Evolutionary conservation across 2,888 invertebrate species (phyloP).

Genomic region (Drosophila anomalata): DNA sequence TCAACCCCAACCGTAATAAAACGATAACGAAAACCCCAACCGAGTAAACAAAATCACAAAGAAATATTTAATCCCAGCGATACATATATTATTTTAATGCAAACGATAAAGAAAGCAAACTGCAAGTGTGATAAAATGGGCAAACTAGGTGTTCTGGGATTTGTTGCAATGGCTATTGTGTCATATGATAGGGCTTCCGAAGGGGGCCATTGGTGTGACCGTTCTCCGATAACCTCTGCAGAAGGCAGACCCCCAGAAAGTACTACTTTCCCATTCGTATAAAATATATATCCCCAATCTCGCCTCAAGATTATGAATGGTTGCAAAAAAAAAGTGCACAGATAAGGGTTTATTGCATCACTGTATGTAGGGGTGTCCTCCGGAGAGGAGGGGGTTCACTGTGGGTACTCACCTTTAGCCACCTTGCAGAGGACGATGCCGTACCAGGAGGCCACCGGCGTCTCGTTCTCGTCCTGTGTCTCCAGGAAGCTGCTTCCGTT

Average conservation of each 20-base stretch:
- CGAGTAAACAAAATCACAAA: conserved; percentile 6
- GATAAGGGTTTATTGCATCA: conserved; percentile 1
- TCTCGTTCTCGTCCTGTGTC: conserved; percentile 82
- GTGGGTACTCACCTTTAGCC: conserved; percentile 86
- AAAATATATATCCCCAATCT: background rate
- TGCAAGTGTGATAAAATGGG: background rate
- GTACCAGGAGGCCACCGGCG: conserved; percentile 85
- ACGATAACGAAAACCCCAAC: background rate
- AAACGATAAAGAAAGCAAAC: conserved; percentile 5
- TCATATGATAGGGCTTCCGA: background rate
- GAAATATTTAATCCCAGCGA: conserved; percentile 4
- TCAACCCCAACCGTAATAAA: background rate
- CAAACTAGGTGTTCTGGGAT: background rate
- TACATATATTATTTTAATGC: conserved; percentile 7
- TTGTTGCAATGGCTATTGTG: background rate
- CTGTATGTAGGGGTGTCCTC: background rate
- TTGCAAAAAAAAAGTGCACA: background rate
- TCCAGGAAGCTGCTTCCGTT: conserved; percentile 72
- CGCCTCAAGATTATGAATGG: background rate
- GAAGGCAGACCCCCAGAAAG: background rate
- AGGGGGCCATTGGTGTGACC: background rate
- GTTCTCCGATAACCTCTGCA: background rate
- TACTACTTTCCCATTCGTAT: background rate
- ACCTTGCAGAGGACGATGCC: conserved; percentile 89
- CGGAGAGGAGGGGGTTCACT: background rate